Base-by-base conservation (phyloP, 2,797 vertebrate species). In the Alauda arvensis region DNA sequence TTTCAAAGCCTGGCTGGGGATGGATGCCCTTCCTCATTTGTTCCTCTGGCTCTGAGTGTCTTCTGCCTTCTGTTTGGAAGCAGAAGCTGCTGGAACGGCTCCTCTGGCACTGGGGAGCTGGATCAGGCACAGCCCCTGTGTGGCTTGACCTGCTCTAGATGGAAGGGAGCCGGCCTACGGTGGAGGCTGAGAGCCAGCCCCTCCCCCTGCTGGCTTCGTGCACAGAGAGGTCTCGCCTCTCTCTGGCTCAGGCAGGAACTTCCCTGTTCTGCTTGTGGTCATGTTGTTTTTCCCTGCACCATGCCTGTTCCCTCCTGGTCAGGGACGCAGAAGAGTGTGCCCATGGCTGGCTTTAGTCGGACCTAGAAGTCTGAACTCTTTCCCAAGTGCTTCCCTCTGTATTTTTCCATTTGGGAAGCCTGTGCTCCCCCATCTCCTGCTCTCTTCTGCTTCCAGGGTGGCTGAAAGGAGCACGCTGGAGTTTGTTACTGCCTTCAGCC, bases 321-420 rank as follows among this genome's bases (percentile, higher is more conserved):
- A 21, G 57, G 43, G 69, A n/a, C n/a, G 34, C 5, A 5, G 31
- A 60, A 72, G 20, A 18, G 4, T 15, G 1, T 21, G 39, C 62
- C 31, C 8, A 0, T 2, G 20, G 23, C 55, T 33, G 37, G 46
- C 1, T 0, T 56, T 34, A 23, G 57, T n/a, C 3, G 2, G 15
- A 60, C 53, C 42, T 46, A 53, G 59, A n/a, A 46, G 7, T 18
- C 3, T 28, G 52, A 57, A 10, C 18, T 83, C 75, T 20, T 77
- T 49, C 55, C 56, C 1, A 2, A 39, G 25, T 19, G 14, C 45
- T 80, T 48, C 45, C 23, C 19, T 15, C 71, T 76, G 88, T 85
- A 83, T 88, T 94, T 95, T 93, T 79, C 87, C 87, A 63, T 72
- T 72, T 87, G 39, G 77, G 86, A 88, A 93, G 56, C 34, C 40